Percentiles rank a stretch among this genome's conserved stretches.
These are phyloP conservation scores for Microplitis deprimator DNA, from an alignment of 2,888 invertebrate genomes.

Conservation along the genomic window DNA sequence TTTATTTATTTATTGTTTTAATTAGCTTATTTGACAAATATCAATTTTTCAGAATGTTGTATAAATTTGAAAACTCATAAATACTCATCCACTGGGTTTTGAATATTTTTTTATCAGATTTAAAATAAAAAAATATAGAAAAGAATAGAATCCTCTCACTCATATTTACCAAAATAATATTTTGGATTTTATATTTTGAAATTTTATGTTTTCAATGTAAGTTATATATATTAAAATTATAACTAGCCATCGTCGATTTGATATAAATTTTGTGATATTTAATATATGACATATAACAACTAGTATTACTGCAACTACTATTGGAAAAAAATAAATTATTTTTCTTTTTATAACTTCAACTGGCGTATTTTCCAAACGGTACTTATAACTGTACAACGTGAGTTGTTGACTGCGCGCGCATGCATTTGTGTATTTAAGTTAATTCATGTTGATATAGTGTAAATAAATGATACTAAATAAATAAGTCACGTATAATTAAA, in stretches of 20 bases:
- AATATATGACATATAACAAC: not conserved
- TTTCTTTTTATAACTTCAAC: not conserved
- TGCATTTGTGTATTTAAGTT: constrained; percentile 21
- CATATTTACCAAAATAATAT: too few species aligned
- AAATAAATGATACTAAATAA: constrained; percentile 7
- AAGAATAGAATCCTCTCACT: too few species aligned
- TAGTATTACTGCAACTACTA: not conserved
- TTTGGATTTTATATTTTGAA: too few species aligned
- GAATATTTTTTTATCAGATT: too few species aligned
- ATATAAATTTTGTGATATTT: not conserved
- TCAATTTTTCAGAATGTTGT: too few species aligned
- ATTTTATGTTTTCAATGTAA: too few species aligned
- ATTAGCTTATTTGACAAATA: too few species aligned
- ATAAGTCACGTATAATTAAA: constrained; percentile 2
- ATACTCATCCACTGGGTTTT: too few species aligned
- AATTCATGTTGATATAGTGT: constrained; percentile 1
- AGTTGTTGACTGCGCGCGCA: constrained; percentile 21
- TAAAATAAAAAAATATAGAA: too few species aligned
- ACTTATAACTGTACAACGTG: constrained; percentile 65
- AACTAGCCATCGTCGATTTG: not conserved
- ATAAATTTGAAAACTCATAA: too few species aligned
- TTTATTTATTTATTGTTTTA: too few species aligned
- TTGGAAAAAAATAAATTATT: not conserved
- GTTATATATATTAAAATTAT: too few species aligned
- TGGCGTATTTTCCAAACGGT: constrained; percentile 62